These are phyloP conservation scores for Halichoeres trimaculatus DNA, from an alignment of 2,113 vertebrate species.

Conservation along the genomic window DNA sequence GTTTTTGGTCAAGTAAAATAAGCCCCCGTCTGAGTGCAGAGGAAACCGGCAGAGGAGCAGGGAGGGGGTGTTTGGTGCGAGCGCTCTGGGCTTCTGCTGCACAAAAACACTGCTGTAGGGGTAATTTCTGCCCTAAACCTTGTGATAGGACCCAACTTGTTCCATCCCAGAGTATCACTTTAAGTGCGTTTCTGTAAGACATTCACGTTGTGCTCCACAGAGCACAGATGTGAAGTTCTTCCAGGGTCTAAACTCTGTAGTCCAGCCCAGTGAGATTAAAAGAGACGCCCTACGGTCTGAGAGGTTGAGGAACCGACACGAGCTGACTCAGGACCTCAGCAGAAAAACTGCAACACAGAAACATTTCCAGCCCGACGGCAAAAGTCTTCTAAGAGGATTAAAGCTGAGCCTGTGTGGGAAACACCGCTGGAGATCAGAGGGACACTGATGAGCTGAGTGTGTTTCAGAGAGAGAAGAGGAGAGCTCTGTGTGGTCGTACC, in stretches of 20 bases:
- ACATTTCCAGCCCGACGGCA: slow-evolving; percentile 53
- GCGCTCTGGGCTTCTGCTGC: no score
- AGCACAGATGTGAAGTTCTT: no score
- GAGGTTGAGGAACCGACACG: slow-evolving; percentile 15
- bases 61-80: no score
- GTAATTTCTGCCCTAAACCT: no score
- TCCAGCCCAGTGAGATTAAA: slow-evolving; percentile 5
- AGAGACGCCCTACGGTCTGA: slow-evolving; percentile 11
- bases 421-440: slow-evolving; percentile 19
- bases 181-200: no score
- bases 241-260: background rate
- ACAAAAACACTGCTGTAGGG: no score
- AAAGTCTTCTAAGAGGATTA: slow-evolving; percentile 31
- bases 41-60: no score
- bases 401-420: slow-evolving; percentile 16
- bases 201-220: no score
- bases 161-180: no score
- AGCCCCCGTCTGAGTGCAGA: no score
- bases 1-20: no score
- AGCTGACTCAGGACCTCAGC: slow-evolving; percentile 46
- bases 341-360: slow-evolving; percentile 32
- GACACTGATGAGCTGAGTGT: background rate
- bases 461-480: background rate
- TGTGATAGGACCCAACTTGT: no score
- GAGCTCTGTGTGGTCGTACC: slow-evolving; percentile 78